Base-by-base conservation (phyloP, 2,113 vertebrate species). In the Pterophyllum scalare region DNA sequence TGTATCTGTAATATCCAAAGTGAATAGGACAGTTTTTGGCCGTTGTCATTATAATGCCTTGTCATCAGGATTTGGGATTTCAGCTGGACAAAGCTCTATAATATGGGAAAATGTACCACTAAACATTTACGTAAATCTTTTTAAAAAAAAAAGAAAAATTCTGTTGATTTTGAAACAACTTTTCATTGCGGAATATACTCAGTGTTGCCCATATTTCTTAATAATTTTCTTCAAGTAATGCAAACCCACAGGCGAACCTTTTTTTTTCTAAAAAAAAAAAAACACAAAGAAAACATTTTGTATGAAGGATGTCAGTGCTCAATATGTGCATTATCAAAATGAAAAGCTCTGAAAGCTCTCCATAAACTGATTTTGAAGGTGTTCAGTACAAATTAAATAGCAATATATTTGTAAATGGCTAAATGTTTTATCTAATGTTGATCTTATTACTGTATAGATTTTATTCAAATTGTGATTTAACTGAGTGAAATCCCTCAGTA, bases 1-100 rank as follows among this genome's bases (percentile, higher is more conserved):
- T 98, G 97, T 98, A 98, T 95, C 95, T 97, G 97, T 97, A 97
- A 96, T 81, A 89, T 96, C 97, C 96, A 97, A 96, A 94, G 91
- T 95, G 96, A 94, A 93, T 96, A 96, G 95, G 95, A 94, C 96
- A 97, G 94, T 95, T 95, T 94, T 96, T 92, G 89, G 90, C 95
- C 95, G 93, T 93, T 92, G 88, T 90, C 77, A 83, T 90, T 82
- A 77, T 94, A 86, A 92, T 86, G 77, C 82, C 81, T 93, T 91
- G 70, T 93, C 67, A 86, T 90, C 79, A 72, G 75, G 67, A 83
- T 90, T 91, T 92, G 76, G 78, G 76, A 84, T 95, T 95, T 91
- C 65, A 87, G 28, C 60, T 82, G 75, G 88, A 80, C 35, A 90
- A 84, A 52, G 56, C 86, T 86, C 52, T 91, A 64, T 79, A 85